These are phyloP conservation scores for Amaurobius ferox DNA, from an alignment of 2,888 invertebrate species.

Conservation along the genomic window DNA sequence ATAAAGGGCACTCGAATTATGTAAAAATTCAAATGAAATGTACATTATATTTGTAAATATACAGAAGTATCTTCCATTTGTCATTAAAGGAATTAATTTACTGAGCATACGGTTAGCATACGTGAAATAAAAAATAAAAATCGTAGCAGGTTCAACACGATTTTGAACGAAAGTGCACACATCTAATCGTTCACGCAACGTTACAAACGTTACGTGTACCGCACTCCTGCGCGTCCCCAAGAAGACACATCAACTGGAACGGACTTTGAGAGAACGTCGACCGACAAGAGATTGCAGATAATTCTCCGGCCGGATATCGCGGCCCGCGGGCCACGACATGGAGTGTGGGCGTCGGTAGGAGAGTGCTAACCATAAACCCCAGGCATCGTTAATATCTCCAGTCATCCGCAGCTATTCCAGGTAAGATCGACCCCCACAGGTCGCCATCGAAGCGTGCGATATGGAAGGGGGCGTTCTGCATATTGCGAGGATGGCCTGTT, in stretches of 20 bases:
- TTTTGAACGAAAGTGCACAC: background rate
- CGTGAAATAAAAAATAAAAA: no score
- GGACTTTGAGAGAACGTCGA: slow-evolving; percentile 15
- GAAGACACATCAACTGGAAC: background rate
- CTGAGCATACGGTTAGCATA: no score
- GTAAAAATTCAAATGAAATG: no score
- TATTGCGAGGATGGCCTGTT: no score
- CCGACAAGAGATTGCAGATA: slow-evolving; percentile 4
- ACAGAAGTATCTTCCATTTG: no score
- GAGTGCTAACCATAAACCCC: slow-evolving; percentile 48
- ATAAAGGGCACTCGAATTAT: no score
- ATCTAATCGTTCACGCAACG: background rate
- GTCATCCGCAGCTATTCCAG: slow-evolving; percentile 36
- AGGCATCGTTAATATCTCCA: slow-evolving; percentile 60
- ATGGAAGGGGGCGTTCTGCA: slow-evolving; percentile 22
- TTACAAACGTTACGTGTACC: background rate
- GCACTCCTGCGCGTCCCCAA: background rate
- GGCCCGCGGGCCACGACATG: slow-evolving; percentile 31
- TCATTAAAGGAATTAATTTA: no score
- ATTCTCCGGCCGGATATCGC: slow-evolving; percentile 51
- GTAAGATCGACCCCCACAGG: slow-evolving; percentile 36
- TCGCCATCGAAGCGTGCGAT: slow-evolving; percentile 58
- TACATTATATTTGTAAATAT: no score
- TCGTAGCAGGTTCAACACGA: no score
- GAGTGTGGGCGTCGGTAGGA: slow-evolving; percentile 4